These are phyloP conservation scores for Macrophya annulata DNA, from an alignment of 2,888 invertebrate species.

Conservation along the genomic window DNA sequence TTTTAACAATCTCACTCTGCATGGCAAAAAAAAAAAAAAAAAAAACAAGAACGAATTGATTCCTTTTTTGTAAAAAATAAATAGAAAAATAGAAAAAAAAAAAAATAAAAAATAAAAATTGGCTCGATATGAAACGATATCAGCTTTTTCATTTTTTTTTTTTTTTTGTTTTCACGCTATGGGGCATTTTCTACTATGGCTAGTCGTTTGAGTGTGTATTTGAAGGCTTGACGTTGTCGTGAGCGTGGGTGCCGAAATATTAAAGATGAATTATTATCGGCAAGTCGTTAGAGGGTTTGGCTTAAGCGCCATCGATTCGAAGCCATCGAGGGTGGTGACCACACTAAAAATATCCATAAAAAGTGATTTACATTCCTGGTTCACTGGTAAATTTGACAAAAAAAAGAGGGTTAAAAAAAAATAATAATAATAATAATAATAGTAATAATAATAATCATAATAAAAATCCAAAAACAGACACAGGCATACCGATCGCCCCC, in stretches of 20 bases:
- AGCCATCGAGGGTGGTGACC: constrained; percentile 50
- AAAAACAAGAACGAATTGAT: background rate
- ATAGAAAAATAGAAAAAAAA: background rate
- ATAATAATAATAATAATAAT: background rate
- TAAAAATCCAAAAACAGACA: background rate
- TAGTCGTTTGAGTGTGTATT: background rate
- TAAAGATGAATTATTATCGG: constrained; percentile 52
- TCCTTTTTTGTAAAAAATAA: background rate
- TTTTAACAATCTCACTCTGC: background rate
- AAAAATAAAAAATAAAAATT: background rate
- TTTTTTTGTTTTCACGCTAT: background rate
- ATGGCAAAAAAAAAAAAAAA: background rate
- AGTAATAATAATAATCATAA: background rate
- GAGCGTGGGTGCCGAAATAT: constrained; percentile 40
- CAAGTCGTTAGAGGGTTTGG: constrained; percentile 50
- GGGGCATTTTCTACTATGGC: background rate
- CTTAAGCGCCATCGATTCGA: constrained; percentile 44
- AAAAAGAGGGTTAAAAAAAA: background rate
- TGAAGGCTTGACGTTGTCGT: background rate
- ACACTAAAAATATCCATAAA: constrained; percentile 55
- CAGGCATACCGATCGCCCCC: background rate
- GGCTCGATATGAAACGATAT: too few species aligned
- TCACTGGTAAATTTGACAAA: background rate
- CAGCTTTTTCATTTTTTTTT: too few species aligned
- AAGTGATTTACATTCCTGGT: constrained; percentile 49